Evolutionary conservation across 2,888 invertebrate species (phyloP), one percentile per base, ranked within the genome.

Genomic region (Thalpophila matura): DNA sequence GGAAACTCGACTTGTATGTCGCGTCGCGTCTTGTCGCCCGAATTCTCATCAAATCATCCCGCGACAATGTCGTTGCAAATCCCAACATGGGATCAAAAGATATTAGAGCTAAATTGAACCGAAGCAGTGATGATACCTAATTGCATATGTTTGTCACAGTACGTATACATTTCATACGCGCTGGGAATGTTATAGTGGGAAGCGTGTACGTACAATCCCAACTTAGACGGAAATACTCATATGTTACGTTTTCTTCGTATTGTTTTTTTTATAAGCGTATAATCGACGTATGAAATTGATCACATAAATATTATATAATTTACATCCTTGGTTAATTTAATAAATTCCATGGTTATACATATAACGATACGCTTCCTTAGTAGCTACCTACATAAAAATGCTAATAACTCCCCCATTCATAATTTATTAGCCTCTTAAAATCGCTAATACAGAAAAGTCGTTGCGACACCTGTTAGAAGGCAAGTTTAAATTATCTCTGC

Each of bases 41-140:
- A 91, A 91, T 92, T 93, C 93, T 92, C 94, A 93, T 94, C 94
- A 93, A 93, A 93, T 91, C 91, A 92, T 91, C 88, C 87, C 89
- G 88, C 91, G 90, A 92, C 92, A 93, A 90, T 92, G 93, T 91
- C 86, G 90, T 86, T 86, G 91, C 91, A 93, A 92, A 93, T 93
- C 94, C 93, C 92, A 87, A 84, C 87, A 85, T 86, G 91, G 90
- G 91, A 93, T 94, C 93, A 92, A 90, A 89, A 89, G 90, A 89
- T 89, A 93, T 93, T 92, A 93, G 86, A 91, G 83, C 88, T 86
- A 91, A 92, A 93, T 92, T 92, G 92, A 89, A 92, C 86, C 83
- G 85, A 86, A 89, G 85, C 81, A 80, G 79, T 79, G 79, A 80
- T 84, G 85, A 86, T 83, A 86, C 85, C 78, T 86, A 86, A 86